These are phyloP conservation scores for Oscheius sp. DNA, from an alignment of 2,888 invertebrate species.

Conservation along the genomic window DNA sequence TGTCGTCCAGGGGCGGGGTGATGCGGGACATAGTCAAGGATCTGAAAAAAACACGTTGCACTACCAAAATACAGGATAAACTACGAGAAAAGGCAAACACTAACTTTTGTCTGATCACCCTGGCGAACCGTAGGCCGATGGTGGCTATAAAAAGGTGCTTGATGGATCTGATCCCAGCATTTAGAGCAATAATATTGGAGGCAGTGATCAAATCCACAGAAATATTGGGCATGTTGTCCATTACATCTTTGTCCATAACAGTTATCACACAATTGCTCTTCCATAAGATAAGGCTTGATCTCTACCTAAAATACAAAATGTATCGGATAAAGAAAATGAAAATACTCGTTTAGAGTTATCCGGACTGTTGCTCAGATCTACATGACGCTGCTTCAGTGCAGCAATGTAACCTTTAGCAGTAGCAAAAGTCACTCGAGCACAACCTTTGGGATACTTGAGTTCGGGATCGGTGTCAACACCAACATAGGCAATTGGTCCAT, in stretches of 20 bases:
- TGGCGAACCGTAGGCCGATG: slow-evolving; percentile 35
- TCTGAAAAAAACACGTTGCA: background rate
- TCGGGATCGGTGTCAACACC: slow-evolving; percentile 99
- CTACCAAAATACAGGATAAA: too few species aligned
- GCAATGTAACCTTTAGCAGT: slow-evolving; percentile 99
- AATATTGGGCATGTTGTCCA: slow-evolving; percentile 29
- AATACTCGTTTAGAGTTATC: slow-evolving; percentile 49
- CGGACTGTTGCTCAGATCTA: slow-evolving; percentile 87
- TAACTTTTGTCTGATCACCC: slow-evolving; percentile 40
- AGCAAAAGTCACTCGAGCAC: slow-evolving; percentile 96
- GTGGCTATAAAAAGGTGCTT: background rate
- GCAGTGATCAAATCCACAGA: slow-evolving; percentile 29
- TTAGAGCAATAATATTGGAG: slow-evolving; percentile 24
- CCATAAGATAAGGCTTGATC: slow-evolving; percentile 98
- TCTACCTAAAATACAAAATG: slow-evolving; percentile 78
- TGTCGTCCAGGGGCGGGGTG: background rate
- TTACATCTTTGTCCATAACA: slow-evolving; percentile 19
- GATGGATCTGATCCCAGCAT: slow-evolving; percentile 37
- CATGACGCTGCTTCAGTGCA: slow-evolving; percentile 96
- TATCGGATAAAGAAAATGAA: background rate
- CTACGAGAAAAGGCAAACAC: too few species aligned
- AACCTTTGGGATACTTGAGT: slow-evolving; percentile 80
- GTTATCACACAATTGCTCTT: slow-evolving; percentile 99
- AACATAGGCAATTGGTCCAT: slow-evolving; percentile 98
- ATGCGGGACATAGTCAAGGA: background rate